Conservation (phyloP, 1,140 invertebrate genomes). For the Aphidius ervi region DNA sequence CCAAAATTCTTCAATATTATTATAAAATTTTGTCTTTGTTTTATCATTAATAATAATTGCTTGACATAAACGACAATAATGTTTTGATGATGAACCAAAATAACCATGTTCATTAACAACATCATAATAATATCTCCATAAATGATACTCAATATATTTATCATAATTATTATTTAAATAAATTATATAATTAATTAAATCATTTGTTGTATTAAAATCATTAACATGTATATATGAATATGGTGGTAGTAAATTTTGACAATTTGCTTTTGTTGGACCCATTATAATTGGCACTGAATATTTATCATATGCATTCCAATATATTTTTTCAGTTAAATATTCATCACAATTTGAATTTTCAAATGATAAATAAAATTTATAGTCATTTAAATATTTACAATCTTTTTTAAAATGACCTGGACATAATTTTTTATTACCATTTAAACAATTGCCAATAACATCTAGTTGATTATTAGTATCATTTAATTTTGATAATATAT, state of each 20-base stretch:
- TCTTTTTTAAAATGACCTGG: slow-evolving; percentile 59
- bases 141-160: slow-evolving; percentile 61
- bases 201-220: slow-evolving; percentile 61
- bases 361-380: slow-evolving; percentile 73
- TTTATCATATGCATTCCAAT: slow-evolving; percentile 61
- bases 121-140: slow-evolving; percentile 64
- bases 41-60: slow-evolving; percentile 62
- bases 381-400: slow-evolving; percentile 56
- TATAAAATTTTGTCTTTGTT: slow-evolving; percentile 52
- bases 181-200: slow-evolving; percentile 61
- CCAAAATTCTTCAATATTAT: slow-evolving; percentile 52
- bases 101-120: slow-evolving; percentile 72
- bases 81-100: slow-evolving; percentile 62
- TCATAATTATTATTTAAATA: slow-evolving; percentile 56
- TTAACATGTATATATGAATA: slow-evolving; percentile 70
- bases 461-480: slow-evolving; percentile 35
- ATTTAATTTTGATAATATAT: slow-evolving; percentile 25
- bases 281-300: slow-evolving; percentile 68
- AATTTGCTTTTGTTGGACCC: slow-evolving; percentile 56
- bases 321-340: slow-evolving; percentile 71
- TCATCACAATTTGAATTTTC: slow-evolving; percentile 71
- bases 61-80: slow-evolving; percentile 79
- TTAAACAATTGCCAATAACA: slow-evolving; percentile 38
- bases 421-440: slow-evolving; percentile 48
- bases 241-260: slow-evolving; percentile 57